Evolutionary conservation across 2,113 vertebrate genomes (phyloP), one percentile per base, ranked within the genome.

Genomic region (Motacilla alba): DNA sequence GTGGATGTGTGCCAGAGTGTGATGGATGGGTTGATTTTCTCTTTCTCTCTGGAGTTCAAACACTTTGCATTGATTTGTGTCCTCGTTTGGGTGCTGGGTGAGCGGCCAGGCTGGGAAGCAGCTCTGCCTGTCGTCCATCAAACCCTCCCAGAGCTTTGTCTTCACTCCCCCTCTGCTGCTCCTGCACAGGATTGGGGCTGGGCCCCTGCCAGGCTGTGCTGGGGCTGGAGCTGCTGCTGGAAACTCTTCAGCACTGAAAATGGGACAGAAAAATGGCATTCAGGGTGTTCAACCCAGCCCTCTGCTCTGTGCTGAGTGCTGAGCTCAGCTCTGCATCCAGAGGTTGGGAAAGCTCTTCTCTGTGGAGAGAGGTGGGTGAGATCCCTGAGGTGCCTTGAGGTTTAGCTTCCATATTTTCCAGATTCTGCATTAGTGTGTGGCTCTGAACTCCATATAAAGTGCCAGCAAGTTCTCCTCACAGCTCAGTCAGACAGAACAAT

Each of bases 11-110:
- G 75, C 7, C 63, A 97, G 97, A 96, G 89, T 83, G 78, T 97
- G 98, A 97, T 95, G 50, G 96, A 98, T 98, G 96, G 62, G 84
- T 37, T 79, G 95, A 79, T 93, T 97, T 95, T 97, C 94, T 78
- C 58, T 83, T 80, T 88, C 72, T 87, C 95, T 82, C 80, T 90
- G 93, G 64, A 49, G 76, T 74, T 97, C 90, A 90, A 91, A 89
- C 93, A 79, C 93, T 96, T 95, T 97, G 97, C 97, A 97, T 96
- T 96, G 97, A 98, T 98, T 97, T 96, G 96, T 95, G 96, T 87
- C 96, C 97, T 95, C 4, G 11, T 96, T 96, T 97, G 96, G 96
- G 62, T 94, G 91, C 89, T 89, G 97, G 96, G 56, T 41, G 96
- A 97, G 96, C 12, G 28, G 87, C 94, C 94, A 18, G 87, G 93